Base-by-base conservation (phyloP, 2,888 invertebrate genomes). In the Vanessa cardui region DNA sequence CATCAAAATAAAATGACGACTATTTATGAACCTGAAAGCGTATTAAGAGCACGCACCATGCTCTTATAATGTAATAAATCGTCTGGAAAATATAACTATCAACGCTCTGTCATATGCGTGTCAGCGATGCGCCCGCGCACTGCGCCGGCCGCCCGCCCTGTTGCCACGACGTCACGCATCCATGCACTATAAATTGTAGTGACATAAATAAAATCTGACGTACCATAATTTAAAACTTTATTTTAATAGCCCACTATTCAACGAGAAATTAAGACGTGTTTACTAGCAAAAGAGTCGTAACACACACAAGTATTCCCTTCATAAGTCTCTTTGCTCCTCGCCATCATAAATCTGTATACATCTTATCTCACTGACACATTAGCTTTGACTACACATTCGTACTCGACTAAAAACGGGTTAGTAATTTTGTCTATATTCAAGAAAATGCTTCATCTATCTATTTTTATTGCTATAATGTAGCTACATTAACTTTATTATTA, bases 41-140 rank as follows among this genome's bases (percentile, higher is more conserved):
- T 88, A 90, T 89, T 88, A 91, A 90, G 86, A 84, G 87, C 86
- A 85, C 80, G 83, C 84, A 83, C 83, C 78, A 84, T 80, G 80
- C 89, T 91, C 91, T 91, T 91, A 89, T 91, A 90, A 88, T 86
- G 88, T 83, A 87, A 92, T 92, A 92, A 92, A 92, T 92, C 88
- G 92, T 90, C 88, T 92, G 89, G 90, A 90, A 90, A 90, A 91
- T 92, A 92, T 92, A 92, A 89, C 90, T 80, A 83, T 92, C 92
- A 90, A 78, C 92, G 82, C 85, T 83, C 80, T 88, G 91, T 92
- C 92, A 92, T 92, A 90, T 82, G 83, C 84, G 77, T 81, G 84
- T 83, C 83, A 81, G 63, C 70, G 73, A 58, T 72, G 77, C 74
- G 78, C 77, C 73, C 77, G 74, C 75, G 76, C 78, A 71, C 71